Evolutionary conservation across 2,797 vertebrate species (phyloP), one percentile per base, ranked within the genome.

Genomic region (Morus bassanus): DNA sequence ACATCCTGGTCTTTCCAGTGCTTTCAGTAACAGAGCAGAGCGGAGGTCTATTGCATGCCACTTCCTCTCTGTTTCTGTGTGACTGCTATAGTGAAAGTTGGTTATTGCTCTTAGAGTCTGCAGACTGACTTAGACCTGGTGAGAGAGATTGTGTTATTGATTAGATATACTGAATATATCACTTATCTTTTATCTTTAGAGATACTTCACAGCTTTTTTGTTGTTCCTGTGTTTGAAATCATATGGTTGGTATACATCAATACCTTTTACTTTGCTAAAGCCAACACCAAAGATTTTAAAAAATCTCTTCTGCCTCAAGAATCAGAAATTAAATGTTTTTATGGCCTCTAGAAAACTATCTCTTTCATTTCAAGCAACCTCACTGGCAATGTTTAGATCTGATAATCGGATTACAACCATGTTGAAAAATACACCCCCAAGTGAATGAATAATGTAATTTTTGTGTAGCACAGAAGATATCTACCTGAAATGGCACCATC

Each of bases 281-380:
- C 24, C 48, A 92, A 81, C 25, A 85, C 61, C 31, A 91, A 85
- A 81, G 43, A 61, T 76, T 82, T 88, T 15, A 1, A 57, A 93
- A 85, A 88, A 63, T 96, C 37, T 92, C 45, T 57, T 94, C 70
- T 92, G 59, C 74, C 81, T 88, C 72, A 90, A 74, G 92, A 97
- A 91, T 72, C 72, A 94, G 78, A 90, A 96, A 93, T 64, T 80
- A 91, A 94, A 85, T 35, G 53, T 76, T 88, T 96, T 94, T 81
- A 43, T 83, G 35, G 63, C 68, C 48, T 94, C 53, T 89, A 75
- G 73, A 82, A 96, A 94, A 91, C 61, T 22, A 41, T 85, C 72
- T 89, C 54, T 96, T 94, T 93, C 31, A 89, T 96, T 95, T 95
- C 72, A 93, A 94, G 12, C 35, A 68, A 82, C 39, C 88, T 96